Evolutionary conservation across 1,140 invertebrate species (phyloP), one percentile per base, ranked within the genome.

Genomic region (Drosophila lacteicornis): DNA sequence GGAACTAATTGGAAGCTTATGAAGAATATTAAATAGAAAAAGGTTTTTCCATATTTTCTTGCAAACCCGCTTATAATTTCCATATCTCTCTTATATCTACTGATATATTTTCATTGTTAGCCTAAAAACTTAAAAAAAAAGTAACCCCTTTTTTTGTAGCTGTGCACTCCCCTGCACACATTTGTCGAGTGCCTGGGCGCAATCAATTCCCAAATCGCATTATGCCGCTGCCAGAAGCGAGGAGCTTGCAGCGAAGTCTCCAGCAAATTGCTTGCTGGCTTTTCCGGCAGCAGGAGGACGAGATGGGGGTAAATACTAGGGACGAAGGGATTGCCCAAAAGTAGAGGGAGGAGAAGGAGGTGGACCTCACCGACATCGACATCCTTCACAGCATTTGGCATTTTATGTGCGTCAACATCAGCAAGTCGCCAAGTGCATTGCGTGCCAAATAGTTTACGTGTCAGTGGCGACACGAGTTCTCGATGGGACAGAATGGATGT

Each of bases 141-240:
- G 17, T 17, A 12, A 17, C 7, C 49, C 9, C 1, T 27, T 15
- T 11, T 47, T 58, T 67, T 40, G 8, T 17, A 4, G 11, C 49
- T 30, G 63, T 78, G 61, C 49, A 43, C 25, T 42, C 9, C 62
- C 58, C 50, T 58, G 79, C 47, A 61, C 76, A 74, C 60, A 83
- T 82, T 82, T 77, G 77, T 81, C 85, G 79, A 75, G 69, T 90
- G 85, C 73, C 77, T 83, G 74, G 71, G 71, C 57, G 74, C 77
- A 88, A 90, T 88, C 84, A 88, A 88, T 90, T 87, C 84, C 83
- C 84, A 84, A 88, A 87, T 87, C 84, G 80, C 80, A 88, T 88
- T 88, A 87, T 83, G 77, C 73, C 77, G 66, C 67, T 65, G 70
- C 70, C 50, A 71, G 47, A 63, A 65, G 45, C 30, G 57, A 63